Base-by-base conservation (phyloP, 1,140 invertebrate species). In the Anastrepha ludens region DNA sequence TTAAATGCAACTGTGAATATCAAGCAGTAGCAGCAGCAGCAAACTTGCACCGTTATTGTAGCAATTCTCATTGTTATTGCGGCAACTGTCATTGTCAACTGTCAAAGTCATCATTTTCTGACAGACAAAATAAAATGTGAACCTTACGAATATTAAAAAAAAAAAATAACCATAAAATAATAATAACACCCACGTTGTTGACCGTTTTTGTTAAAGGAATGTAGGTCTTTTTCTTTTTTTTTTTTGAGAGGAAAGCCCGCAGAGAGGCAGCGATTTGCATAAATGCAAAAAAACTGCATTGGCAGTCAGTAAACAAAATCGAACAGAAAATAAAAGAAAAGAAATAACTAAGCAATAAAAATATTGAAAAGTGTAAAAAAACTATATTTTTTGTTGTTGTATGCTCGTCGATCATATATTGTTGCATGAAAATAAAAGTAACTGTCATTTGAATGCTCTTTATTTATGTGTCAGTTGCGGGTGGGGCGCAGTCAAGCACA, bases 11-110 rank as follows among this genome's bases (percentile, higher is more conserved):
- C 39, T 47, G 41, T 15, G 17, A 67, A 13, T 17, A 13, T 44
- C 17, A 74, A 17, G 67, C 39, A 41, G 39, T 3, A 67, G 20
- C 41, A 74, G 74, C 74, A 81, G n/a, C 74, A 50, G 44, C 41
- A 50, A 81, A 81, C 20, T 55, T 55, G 74, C 47, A 81, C 74
- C 74, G 47, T 55, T 81, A 50, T 55, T 55, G 15, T 55, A 41
- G 17, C 74, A 55, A 81, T 81, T 81, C 47, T 81, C 74, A 81
- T 81, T 81, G 74, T 55, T 47, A 81, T 29, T 29, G 29, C 20
- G n/a, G 17, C 74, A 55, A 81, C 55, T 81, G 74, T 81, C 74
- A 81, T 81, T 81, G 74, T 55, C 74, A 81, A 81, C 74, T 81
- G 74, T 81, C 74, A 81, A 81, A 81, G 74, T 81, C 74, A n/a